Evolutionary conservation across 2,113 vertebrate species (phyloP).

Genomic region (Tragelaphus strepsiceros): DNA sequence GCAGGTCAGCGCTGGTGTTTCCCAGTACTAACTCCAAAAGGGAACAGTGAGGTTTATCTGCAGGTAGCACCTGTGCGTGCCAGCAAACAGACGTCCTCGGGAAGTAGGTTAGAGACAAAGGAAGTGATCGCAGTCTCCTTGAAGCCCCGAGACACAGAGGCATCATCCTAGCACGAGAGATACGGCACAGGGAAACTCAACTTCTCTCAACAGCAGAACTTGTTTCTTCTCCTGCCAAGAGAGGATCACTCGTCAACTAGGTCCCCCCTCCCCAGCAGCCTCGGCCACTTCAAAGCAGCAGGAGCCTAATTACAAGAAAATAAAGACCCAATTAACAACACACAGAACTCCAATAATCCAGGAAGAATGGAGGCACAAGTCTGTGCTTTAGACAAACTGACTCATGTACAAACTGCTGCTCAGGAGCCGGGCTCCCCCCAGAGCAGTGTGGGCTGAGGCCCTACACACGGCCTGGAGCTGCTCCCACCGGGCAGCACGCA

Average conservation of each 20-base stretch:
- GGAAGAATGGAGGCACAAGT: background rate
- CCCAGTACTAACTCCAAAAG: slow-evolving; percentile 2
- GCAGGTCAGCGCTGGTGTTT: background rate
- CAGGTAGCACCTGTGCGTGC: slow-evolving; percentile 59
- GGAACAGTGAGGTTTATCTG: slow-evolving; percentile 64
- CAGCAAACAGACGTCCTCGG: slow-evolving; percentile 55
- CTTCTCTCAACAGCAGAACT: slow-evolving; percentile 34
- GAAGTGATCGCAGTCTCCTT: slow-evolving; percentile 44
- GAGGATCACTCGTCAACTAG: background rate
- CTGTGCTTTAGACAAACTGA: background rate
- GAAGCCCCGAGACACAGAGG: slow-evolving; percentile 49
- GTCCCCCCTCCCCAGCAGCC: background rate
- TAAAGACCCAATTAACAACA: slow-evolving; percentile 58
- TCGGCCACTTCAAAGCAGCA: slow-evolving; percentile 62
- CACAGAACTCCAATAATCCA: background rate
- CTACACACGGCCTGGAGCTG: background rate
- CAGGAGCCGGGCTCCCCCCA: background rate
- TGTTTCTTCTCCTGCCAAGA: slow-evolving; percentile 69
- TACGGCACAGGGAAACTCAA: slow-evolving; percentile 36
- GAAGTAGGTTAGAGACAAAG: slow-evolving; percentile 68
- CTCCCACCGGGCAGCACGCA: rapidly evolving
- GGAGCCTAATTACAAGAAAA: slow-evolving; percentile 37
- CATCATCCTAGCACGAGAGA: slow-evolving; percentile 8
- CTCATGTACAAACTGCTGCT: background rate
- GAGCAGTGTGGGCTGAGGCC: background rate